Evolutionary conservation across 2,797 vertebrate genomes (phyloP).

Genomic region (Lateolabrax maculatus): DNA sequence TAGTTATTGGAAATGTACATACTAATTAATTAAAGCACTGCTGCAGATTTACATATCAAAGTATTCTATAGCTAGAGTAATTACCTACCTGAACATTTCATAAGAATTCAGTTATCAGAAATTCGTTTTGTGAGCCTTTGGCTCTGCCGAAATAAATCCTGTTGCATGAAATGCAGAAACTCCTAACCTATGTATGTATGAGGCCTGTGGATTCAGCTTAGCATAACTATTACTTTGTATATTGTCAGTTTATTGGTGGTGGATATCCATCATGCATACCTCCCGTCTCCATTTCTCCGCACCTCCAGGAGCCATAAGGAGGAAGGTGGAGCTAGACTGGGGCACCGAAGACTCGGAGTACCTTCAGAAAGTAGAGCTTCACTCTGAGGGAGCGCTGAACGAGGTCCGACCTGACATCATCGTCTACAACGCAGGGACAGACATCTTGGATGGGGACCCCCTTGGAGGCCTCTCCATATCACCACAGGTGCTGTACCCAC

Average conservation of each 20-base stretch:
- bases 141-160: neutral
- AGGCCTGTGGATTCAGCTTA: neutral
- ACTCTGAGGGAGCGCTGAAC: constrained; percentile 88
- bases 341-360: constrained; percentile 94
- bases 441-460: constrained; percentile 94
- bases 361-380: constrained; percentile 91
- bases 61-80: constrained; percentile 21
- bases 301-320: constrained; percentile 91
- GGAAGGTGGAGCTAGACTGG: constrained; percentile 96
- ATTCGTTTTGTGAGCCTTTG: neutral
- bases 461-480: constrained; percentile 95
- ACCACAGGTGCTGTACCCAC: constrained; percentile 87
- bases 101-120: neutral
- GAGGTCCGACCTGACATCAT: constrained; percentile 91
- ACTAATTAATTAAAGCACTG: constrained; percentile 32
- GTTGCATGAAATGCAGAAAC: neutral
- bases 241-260: constrained; percentile 2
- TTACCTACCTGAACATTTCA: constrained; percentile 12
- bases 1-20: constrained; percentile 41
- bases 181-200: neutral
- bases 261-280: too few species aligned
- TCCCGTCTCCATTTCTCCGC: neutral
- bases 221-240: neutral
- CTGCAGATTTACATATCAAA: constrained; percentile 14
- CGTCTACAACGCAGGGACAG: constrained; percentile 96